Evolutionary conservation across 2,888 invertebrate genomes (phyloP).

Genomic region (Disparrhopalites patrizii): DNA sequence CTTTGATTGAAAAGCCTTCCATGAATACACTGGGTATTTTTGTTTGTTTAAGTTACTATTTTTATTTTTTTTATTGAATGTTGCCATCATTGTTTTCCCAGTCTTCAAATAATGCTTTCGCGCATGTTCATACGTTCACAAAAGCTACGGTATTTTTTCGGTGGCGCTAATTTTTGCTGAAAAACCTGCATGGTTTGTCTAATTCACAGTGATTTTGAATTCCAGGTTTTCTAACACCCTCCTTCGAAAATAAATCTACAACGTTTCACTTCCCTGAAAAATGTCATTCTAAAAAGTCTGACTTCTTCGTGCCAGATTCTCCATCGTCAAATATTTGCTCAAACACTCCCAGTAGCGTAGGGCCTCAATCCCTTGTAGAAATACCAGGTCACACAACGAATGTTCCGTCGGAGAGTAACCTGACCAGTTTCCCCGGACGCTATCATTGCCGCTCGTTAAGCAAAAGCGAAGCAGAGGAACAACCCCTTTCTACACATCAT

Average conservation of each 20-base stretch:
- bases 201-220: background rate
- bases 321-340: background rate
- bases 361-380: constrained; percentile 26
- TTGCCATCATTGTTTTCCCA: too few relatives aligned
- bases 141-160: background rate
- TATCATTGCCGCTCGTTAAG: constrained; percentile 21
- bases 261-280: constrained; percentile 48
- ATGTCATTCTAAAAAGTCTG: constrained; percentile 46
- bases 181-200: background rate
- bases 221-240: constrained; percentile 48
- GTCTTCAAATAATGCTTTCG: background rate
- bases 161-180: background rate
- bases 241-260: constrained; percentile 46
- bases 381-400: background rate
- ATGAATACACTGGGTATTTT: constrained; percentile 45
- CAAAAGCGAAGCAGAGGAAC: constrained; percentile 25
- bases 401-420: background rate
- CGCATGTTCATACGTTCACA: background rate
- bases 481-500: too few relatives aligned
- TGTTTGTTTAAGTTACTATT: constrained; percentile 6
- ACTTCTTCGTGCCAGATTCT: constrained; percentile 42
- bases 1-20: constrained; percentile 73
- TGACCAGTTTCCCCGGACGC: constrained; percentile 20
- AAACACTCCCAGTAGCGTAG: background rate
- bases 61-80: constrained; percentile 22